Percentiles rank a stretch among this genome's conserved stretches.
Conservation (phyloP, 2,113 vertebrate genomes). For the Cephalopholis sonnerati region DNA sequence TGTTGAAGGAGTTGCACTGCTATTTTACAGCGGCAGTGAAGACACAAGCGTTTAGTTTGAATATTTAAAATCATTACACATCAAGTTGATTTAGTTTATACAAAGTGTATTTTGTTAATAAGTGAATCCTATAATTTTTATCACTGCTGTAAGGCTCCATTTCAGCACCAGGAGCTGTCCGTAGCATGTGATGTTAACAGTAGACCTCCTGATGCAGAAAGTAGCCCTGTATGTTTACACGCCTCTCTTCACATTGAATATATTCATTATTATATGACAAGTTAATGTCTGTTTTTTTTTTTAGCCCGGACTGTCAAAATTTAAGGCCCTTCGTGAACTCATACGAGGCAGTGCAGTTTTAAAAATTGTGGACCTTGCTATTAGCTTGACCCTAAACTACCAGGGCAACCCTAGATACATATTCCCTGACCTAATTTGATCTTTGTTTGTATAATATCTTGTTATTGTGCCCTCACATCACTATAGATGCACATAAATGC, state of each 20-base stretch:
- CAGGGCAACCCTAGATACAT: too few relatives aligned
- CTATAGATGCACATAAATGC: too few relatives aligned
- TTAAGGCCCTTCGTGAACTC: background rate
- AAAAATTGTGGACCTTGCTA: too few relatives aligned
- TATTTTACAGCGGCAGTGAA: background rate
- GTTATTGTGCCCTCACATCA: too few relatives aligned
- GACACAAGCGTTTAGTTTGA: background rate
- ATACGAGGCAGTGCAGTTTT: background rate
- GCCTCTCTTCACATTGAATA: background rate
- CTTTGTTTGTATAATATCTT: too few relatives aligned
- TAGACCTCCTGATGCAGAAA: background rate
- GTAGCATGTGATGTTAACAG: background rate
- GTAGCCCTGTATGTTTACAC: background rate
- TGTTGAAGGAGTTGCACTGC: background rate
- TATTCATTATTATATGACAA: too few relatives aligned
- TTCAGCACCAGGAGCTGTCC: slow-evolving; percentile 42
- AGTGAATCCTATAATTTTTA: too few relatives aligned
- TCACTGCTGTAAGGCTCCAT: background rate
- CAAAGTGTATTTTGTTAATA: background rate
- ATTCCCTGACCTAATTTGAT: too few relatives aligned
- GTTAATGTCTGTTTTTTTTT: too few relatives aligned
- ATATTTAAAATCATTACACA: too few relatives aligned
- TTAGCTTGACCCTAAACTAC: background rate
- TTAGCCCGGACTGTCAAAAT: too few relatives aligned
- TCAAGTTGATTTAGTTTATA: too few relatives aligned